Conservation (phyloP, 2,888 invertebrate genomes). For the Andrena dorsata region DNA sequence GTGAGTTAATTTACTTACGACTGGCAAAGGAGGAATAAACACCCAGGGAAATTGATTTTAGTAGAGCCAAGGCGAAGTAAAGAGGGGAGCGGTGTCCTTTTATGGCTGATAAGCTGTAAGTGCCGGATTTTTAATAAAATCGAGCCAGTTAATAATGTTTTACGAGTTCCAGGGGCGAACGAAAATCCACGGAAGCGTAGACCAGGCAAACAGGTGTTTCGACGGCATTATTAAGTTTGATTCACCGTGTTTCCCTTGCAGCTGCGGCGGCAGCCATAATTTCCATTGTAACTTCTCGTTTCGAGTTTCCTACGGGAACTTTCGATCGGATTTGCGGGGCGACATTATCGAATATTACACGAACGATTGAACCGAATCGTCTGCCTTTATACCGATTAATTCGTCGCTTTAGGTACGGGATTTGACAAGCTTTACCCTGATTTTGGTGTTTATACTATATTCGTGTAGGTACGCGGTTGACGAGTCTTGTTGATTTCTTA, state of each 20-base stretch:
- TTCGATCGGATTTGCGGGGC: slow-evolving; percentile 64
- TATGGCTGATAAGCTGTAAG: neutral
- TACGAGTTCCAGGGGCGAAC: slow-evolving; percentile 48
- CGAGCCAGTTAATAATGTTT: slow-evolving; percentile 52
- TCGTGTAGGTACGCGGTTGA: too few relatives aligned
- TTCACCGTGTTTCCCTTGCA: slow-evolving; percentile 65
- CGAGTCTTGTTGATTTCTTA: too few relatives aligned
- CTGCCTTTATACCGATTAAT: slow-evolving; percentile 30
- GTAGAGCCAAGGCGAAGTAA: neutral
- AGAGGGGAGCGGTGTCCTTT: neutral
- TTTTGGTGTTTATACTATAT: neutral
- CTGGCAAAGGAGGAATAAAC: slow-evolving; percentile 1
- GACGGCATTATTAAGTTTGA: slow-evolving; percentile 69
- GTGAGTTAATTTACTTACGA: neutral
- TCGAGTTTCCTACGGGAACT: slow-evolving; percentile 66
- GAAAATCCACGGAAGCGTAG: slow-evolving; percentile 45
- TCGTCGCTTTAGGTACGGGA: slow-evolving; percentile 17
- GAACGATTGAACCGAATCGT: slow-evolving; percentile 60
- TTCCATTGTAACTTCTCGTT: slow-evolving; percentile 66
- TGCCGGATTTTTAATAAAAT: slow-evolving; percentile 49
- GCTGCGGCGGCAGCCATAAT: slow-evolving; percentile 63
- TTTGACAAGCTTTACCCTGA: neutral
- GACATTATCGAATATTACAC: slow-evolving; percentile 66
- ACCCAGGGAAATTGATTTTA: neutral
- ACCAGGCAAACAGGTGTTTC: slow-evolving; percentile 67